These are phyloP conservation scores for Gallinago stenura DNA, from an alignment of 2,797 vertebrate species.

Conservation along the genomic window DNA sequence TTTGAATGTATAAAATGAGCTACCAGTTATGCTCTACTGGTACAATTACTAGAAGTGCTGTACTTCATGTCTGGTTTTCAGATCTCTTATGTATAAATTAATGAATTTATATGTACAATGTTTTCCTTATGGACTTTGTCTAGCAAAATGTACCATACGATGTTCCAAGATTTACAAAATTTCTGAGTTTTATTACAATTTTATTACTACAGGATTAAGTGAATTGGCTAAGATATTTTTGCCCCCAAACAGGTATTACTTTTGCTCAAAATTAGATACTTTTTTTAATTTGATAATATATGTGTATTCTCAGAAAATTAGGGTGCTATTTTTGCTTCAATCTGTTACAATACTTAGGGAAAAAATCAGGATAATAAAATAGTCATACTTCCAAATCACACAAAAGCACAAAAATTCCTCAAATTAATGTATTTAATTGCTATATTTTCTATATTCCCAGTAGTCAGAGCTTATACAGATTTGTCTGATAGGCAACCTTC, in stretches of 20 bases:
- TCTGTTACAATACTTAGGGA: not conserved
- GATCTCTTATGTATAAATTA: not conserved
- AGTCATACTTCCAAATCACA: not conserved
- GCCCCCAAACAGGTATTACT: fast-evolving
- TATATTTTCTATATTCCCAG: not conserved
- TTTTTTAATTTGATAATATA: not conserved
- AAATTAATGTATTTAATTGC: not conserved
- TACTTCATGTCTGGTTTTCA: slow-evolving; percentile 2
- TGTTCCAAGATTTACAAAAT: not conserved
- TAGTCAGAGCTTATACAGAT: not conserved
- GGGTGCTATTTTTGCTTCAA: not conserved
- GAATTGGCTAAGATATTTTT: not conserved
- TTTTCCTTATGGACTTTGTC: not conserved
- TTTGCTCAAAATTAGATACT: not conserved
- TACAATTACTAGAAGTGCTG: not conserved
- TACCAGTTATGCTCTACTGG: not conserved
- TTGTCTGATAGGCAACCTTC: slow-evolving; percentile 43
- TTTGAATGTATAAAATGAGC: not conserved
- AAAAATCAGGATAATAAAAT: not conserved
- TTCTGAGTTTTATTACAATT: not conserved
- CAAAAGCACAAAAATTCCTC: not conserved
- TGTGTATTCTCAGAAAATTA: not conserved
- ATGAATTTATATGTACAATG: not conserved
- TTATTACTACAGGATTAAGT: not conserved
- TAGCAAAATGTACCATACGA: not conserved